Evolutionary conservation across 2,113 vertebrate species (phyloP).

Genomic region (Natator depressus): DNA sequence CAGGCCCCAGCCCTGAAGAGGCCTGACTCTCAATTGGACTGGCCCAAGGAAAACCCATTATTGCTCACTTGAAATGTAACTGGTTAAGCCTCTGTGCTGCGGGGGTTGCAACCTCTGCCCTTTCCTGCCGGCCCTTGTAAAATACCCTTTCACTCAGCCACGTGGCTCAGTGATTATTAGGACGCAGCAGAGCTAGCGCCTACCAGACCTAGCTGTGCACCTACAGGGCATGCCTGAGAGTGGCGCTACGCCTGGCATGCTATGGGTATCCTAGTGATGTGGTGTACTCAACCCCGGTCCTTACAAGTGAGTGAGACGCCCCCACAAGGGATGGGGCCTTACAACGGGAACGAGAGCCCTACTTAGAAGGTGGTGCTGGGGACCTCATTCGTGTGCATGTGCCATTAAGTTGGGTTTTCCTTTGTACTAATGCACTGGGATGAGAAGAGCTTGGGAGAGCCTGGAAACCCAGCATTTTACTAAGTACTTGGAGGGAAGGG

Average conservation of each 20-base stretch:
- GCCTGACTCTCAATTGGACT: no score
- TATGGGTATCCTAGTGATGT: neutral
- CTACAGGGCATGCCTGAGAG: neutral
- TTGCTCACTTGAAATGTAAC: no score
- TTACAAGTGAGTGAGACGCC: neutral
- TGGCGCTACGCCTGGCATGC: neutral
- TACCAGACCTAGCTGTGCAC: no score
- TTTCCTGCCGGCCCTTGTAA: no score
- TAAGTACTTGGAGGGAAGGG: neutral
- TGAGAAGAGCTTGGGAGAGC: neutral
- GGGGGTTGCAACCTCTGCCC: no score
- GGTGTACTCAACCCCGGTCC: neutral
- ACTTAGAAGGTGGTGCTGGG: neutral
- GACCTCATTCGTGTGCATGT: neutral
- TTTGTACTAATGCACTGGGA: neutral
- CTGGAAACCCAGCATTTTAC: neutral
- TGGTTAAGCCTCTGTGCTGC: no score
- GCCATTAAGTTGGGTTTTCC: neutral
- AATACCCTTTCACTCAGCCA: no score
- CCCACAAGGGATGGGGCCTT: rapidly evolving
- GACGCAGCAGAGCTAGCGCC: no score
- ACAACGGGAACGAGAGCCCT: neutral
- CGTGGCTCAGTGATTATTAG: no score
- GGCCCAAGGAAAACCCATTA: no score
- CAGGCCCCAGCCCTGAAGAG: no score